phyloP scores from a whole-genome alignment of 92 coral and sea anemone genomes.

The Muricea muricata region DNA sequence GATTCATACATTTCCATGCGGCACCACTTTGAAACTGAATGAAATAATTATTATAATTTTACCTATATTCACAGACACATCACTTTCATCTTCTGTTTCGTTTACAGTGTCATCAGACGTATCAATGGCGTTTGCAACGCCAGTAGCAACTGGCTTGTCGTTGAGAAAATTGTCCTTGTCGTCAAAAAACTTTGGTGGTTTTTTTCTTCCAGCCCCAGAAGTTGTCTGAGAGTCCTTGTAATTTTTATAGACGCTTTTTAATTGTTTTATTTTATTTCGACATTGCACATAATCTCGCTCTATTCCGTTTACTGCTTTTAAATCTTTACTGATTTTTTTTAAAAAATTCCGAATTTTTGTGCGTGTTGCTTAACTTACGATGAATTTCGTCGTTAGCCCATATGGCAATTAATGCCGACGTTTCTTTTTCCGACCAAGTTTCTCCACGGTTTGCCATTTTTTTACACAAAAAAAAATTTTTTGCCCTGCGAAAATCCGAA shows the following conservation, averaged over 20 bases:
- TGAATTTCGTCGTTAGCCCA: too few species aligned
- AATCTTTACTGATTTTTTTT: background rate
- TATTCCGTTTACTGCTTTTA: too few species aligned
- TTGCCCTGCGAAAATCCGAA: background rate
- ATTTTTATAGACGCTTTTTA: slow-evolving; percentile 42
- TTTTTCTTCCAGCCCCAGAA: slow-evolving; percentile 43
- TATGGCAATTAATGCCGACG: slow-evolving; percentile 29
- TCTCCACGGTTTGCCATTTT: background rate
- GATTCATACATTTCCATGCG: background rate
- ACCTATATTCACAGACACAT: slow-evolving; percentile 14
- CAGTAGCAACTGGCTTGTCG: slow-evolving; percentile 48
- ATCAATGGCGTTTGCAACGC: slow-evolving; percentile 29
- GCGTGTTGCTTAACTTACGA: slow-evolving; percentile 10
- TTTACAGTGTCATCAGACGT: slow-evolving; percentile 18
- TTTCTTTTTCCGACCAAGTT: too few species aligned
- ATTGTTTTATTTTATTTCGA: too few species aligned
- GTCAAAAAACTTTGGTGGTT: too few species aligned
- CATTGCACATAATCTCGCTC: too few species aligned
- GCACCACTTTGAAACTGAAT: background rate
- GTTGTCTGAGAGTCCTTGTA: slow-evolving; percentile 26
- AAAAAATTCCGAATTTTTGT: slow-evolving; percentile 28
- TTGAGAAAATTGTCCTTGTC: slow-evolving; percentile 40
- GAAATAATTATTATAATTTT: slow-evolving; percentile 5
- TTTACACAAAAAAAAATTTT: too few species aligned
- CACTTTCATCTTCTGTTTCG: slow-evolving; percentile 24